Percentiles rank a stretch among this genome's conserved stretches.
These are phyloP conservation scores for Pseudonaja textilis DNA, from an alignment of 2,113 vertebrate genomes.

Conservation along the genomic window DNA sequence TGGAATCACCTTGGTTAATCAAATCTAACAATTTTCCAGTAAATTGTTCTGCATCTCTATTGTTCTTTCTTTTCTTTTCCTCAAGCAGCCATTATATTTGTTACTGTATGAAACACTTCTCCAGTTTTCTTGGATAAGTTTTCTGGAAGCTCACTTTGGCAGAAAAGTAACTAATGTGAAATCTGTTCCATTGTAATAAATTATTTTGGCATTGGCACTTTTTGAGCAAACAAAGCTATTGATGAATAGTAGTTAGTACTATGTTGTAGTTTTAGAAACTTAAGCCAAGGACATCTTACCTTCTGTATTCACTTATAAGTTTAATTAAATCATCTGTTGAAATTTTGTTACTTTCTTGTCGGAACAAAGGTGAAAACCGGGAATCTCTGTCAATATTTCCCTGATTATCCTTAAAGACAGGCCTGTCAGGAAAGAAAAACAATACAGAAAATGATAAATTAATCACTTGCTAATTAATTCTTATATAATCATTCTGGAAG, in stretches of 20 bases:
- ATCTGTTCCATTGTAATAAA: constrained; percentile 29
- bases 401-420: constrained; percentile 95
- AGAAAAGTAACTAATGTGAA: constrained; percentile 35
- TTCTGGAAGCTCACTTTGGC: constrained; percentile 27
- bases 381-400: constrained; percentile 92
- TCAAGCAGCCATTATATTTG: constrained; percentile 7
- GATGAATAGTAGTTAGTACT: constrained; percentile 9
- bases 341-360: constrained; percentile 96
- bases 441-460: constrained; percentile 20
- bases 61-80: not conserved
- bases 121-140: constrained; percentile 41
- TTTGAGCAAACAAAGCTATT: constrained; percentile 10
- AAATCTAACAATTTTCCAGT: not conserved
- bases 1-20: not conserved
- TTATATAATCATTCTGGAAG: not conserved
- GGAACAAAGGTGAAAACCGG: constrained; percentile 93
- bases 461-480: not conserved
- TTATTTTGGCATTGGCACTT: not conserved
- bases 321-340: constrained; percentile 93
- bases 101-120: not conserved
- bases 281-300: constrained; percentile 68
- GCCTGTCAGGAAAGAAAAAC: constrained; percentile 69
- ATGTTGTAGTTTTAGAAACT: not conserved
- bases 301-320: constrained; percentile 87
- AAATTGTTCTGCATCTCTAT: not conserved